phyloP scores from a whole-genome alignment of 30 jellyfish, hydroid and myxozoan species.

The Aurelia sp. region DNA sequence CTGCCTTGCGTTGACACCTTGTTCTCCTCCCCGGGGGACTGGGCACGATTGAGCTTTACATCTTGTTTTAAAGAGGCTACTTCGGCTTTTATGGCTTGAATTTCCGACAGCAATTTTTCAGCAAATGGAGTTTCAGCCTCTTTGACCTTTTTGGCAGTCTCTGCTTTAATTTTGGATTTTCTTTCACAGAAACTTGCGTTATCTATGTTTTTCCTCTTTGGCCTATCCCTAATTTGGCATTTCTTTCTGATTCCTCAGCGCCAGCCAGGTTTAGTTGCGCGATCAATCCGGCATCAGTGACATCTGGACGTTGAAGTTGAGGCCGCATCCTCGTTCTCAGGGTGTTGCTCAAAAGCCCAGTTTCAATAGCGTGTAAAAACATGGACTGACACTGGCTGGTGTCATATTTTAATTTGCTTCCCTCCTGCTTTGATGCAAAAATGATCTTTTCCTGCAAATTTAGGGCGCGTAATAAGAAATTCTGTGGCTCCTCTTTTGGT shows the following conservation, averaged over 20 bases:
- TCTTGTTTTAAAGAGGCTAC: too few relatives aligned
- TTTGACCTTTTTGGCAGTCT: slow-evolving; percentile 14
- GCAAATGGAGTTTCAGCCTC: too few relatives aligned
- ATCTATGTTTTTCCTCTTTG: slow-evolving; percentile 36
- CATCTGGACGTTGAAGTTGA: slow-evolving; percentile 28
- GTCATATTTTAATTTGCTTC: too few relatives aligned
- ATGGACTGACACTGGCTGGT: slow-evolving; percentile 40
- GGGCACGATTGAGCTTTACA: too few relatives aligned
- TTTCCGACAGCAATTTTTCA: too few relatives aligned
- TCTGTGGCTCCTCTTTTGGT: too few relatives aligned
- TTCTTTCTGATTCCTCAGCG: slow-evolving; percentile 43
- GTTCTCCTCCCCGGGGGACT: background rate
- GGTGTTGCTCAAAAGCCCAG: slow-evolving; percentile 37
- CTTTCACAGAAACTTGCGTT: slow-evolving; percentile 17
- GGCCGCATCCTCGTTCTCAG: slow-evolving; percentile 36
- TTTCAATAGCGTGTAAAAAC: slow-evolving; percentile 35
- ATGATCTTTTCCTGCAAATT: too few relatives aligned
- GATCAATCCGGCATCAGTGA: slow-evolving; percentile 26
- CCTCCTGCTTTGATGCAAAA: too few relatives aligned
- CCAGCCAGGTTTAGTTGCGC: slow-evolving; percentile 46
- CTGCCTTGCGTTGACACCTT: background rate
- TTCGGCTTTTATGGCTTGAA: too few relatives aligned
- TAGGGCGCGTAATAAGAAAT: too few relatives aligned
- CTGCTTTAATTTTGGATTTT: background rate
- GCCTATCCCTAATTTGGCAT: slow-evolving; percentile 29